Base-by-base conservation (phyloP, 1,140 invertebrate species). In the Temnothorax curvispinosus region DNA sequence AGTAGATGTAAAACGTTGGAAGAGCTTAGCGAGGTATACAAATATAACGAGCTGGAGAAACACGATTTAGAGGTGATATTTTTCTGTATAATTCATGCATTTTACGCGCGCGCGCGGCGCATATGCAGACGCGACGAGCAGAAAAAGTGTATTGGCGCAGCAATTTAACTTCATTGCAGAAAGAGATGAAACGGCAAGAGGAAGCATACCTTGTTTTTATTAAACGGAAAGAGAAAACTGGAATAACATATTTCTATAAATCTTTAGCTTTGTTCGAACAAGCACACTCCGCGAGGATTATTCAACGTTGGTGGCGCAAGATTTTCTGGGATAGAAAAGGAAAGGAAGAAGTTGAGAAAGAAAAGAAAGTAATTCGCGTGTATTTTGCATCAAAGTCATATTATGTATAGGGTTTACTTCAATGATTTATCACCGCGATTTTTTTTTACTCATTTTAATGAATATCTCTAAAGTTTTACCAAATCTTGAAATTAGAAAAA, bases 291-390 rank as follows among this genome's bases (percentile, higher is more conserved):
- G 77, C 35, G n/a, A 52, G 27, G 47, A 27, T 11, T 27, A 69
- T 80, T 3, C 62, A 80, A 80, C 35, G n/a, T 21, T 80, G 77
- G 44, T 80, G 58, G 47, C 62, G 47, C 13, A 54, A 54, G 3
- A 41, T 69, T 54, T 41, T 80, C 0, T 38, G 4, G 44, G 9
- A 69, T 52, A 44, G 8, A 77, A 5, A 15, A 50, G 1, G 0
- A 18, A n/a, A 21, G n/a, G 3, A 64, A 47, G 9, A 74, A 5
- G 0, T 18, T 47, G 8, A 35, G 27, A 18, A 27, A 69, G 9
- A 80, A 54, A 76, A 15, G 21, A 58, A 76, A 15, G 7, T 76
- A 32, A 71, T 13, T 71, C 13, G 21, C n/a, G 13, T 7, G 2
- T 52, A 72, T 27, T 41, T 56, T 27, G 18, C 18, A 21, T 56